Evolutionary conservation across 2,888 invertebrate species (phyloP), one percentile per base, ranked within the genome.

Genomic region (Megaustenia siamemsis): DNA sequence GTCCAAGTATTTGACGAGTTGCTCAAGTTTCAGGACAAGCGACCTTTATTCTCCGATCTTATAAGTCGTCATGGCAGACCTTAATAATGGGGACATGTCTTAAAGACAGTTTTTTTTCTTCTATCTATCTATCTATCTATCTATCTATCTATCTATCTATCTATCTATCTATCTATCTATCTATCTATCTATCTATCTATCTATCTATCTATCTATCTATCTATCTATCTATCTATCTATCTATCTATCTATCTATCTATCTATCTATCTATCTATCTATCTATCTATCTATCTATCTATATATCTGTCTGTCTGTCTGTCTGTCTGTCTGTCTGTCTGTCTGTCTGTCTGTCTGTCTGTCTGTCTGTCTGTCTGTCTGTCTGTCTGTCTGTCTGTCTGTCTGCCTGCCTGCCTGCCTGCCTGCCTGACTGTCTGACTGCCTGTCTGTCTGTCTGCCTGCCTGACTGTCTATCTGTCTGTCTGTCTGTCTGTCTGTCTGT

Each of bases 131-230:
- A n/a, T n/a, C n/a, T n/a, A n/a, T n/a, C n/a, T n/a, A n/a, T n/a
- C n/a, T n/a, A n/a, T n/a, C n/a, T n/a, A n/a, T n/a, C n/a, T n/a
- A n/a, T n/a, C 56, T 56, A 56, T 56, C 56, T 56, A 56, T 56
- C 56, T 56, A 56, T 56, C 56, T 56, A 56, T 56, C 56, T 56
- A 56, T 56, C 56, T 56, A 56, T 56, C 56, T 56, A 56, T 56
- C 56, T 56, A 56, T 56, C 56, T 56, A 56, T 56, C 56, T 56
- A 56, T 56, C 56, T 56, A 56, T 56, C 56, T 56, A 56, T 56
- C 56, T 56, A 56, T 56, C 56, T 56, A 56, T 56, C 56, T 56
- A 56, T 56, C 56, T 56, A 24, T 56, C 56, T 15, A 56, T 56
- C 56, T 56, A 56, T 56, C 56, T 56, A 56, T 56, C 56, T 56